These are phyloP conservation scores for Drosophila athabasca DNA, from an alignment of 1,140 invertebrate species.

Conservation along the genomic window DNA sequence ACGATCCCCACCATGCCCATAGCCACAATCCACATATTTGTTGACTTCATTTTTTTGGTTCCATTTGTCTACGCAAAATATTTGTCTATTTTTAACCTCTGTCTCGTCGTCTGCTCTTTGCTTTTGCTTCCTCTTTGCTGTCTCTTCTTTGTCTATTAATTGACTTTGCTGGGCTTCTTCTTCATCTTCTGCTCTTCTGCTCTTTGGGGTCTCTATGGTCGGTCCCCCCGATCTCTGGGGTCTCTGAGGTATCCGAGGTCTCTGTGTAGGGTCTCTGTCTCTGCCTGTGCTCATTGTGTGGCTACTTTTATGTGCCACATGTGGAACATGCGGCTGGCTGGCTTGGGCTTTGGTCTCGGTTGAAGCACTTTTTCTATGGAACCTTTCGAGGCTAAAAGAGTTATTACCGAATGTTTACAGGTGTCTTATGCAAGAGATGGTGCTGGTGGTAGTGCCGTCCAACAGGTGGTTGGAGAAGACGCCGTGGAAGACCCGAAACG, in stretches of 20 bases:
- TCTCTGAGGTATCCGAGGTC: not conserved
- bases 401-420: constrained; percentile 18
- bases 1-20: not conserved
- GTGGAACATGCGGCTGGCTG: constrained; percentile 13
- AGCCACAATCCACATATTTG: constrained; percentile 9
- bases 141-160: constrained; percentile 47
- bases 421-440: constrained; percentile 11
- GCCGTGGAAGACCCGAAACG: no score
- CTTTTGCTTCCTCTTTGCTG: constrained; percentile 10
- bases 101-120: constrained; percentile 7
- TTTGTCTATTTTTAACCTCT: constrained; percentile 40
- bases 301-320: constrained; percentile 4
- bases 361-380: no score
- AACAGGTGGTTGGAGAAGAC: not conserved
- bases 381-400: constrained; percentile 8
- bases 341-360: not conserved
- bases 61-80: constrained; percentile 47
- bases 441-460: not conserved
- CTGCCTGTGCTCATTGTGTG: not conserved
- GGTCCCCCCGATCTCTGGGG: not conserved
- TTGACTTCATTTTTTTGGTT: constrained; percentile 17
- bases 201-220: constrained; percentile 1
- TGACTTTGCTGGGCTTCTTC: constrained; percentile 18
- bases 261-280: no score
- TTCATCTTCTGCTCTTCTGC: constrained; percentile 7